A percentile compares a stretch with the other conserved stretches of the same genome.
phyloP scores from a whole-genome alignment of 2,797 vertebrate species.

The Telmatherina bonti region DNA sequence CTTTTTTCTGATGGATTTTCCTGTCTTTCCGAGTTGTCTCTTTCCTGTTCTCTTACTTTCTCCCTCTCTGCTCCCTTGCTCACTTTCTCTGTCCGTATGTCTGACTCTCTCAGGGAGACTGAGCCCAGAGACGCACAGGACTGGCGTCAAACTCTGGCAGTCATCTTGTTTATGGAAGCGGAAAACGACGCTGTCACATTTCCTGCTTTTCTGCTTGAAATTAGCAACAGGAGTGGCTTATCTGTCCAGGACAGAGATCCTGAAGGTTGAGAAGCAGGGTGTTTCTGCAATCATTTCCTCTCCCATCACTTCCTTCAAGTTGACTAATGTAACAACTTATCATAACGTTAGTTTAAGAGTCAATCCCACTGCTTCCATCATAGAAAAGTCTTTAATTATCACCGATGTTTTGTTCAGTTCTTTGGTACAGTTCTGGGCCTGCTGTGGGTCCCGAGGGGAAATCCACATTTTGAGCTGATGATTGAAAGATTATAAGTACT shows the following conservation, averaged over 20 bases:
- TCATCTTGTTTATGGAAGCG: constrained; percentile 90
- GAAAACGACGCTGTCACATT: constrained; percentile 94
- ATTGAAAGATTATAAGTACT: constrained; percentile 21
- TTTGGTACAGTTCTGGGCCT: constrained; percentile 23
- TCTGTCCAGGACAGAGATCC: constrained; percentile 92
- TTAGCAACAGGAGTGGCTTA: constrained; percentile 94
- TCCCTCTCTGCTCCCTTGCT: constrained; percentile 51
- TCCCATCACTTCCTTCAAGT: constrained; percentile 89
- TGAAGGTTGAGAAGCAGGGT: constrained; percentile 79
- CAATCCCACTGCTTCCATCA: constrained; percentile 51
- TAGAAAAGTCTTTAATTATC: constrained; percentile 31
- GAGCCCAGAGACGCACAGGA: constrained; percentile 72
- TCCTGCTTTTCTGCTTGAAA: constrained; percentile 96
- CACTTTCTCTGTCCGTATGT: constrained; percentile 60
- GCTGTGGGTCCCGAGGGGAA: constrained; percentile 26
- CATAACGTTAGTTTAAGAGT: constrained; percentile 17
- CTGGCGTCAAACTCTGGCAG: constrained; percentile 71
- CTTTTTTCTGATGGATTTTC: constrained; percentile 66
- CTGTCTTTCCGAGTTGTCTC: constrained; percentile 64
- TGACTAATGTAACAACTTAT: constrained; percentile 80
- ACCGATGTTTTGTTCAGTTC: constrained; percentile 25
- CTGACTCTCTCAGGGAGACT: constrained; percentile 59
- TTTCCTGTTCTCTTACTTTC: constrained; percentile 70
- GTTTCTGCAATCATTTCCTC: constrained; percentile 89
- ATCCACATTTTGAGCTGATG: constrained; percentile 31